Evolutionary conservation across 37 sponge, comb jelly and placozoan genomes (phyloP).

Genomic region (Aplysina aerophoba): DNA sequence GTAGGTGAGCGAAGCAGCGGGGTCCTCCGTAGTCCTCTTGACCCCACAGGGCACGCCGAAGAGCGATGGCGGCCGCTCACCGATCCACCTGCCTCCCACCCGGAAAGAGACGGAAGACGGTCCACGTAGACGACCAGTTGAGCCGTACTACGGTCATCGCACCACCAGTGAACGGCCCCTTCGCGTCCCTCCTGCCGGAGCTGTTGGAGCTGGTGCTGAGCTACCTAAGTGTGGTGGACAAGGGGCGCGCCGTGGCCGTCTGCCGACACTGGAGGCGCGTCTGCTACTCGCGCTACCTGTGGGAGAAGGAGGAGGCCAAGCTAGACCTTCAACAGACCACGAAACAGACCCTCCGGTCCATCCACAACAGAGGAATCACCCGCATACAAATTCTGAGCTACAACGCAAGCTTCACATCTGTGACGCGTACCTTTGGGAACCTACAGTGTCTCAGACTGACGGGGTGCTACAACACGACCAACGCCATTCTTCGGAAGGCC

Average conservation of each 20-base stretch:
- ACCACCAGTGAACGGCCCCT: background rate
- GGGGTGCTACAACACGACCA: slow-evolving; percentile 28
- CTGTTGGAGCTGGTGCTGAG: slow-evolving; percentile 3
- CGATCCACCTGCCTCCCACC: too few species aligned
- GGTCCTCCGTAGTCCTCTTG: too few species aligned
- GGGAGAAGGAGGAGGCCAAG: slow-evolving; percentile 30
- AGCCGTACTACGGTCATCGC: too few species aligned
- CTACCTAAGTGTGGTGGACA: background rate
- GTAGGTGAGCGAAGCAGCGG: too few species aligned
- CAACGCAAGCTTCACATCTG: slow-evolving; percentile 3
- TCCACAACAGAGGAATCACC: slow-evolving; percentile 10
- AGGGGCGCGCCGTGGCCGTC: background rate
- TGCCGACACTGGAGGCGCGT: slow-evolving; percentile 30
- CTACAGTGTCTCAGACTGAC: slow-evolving; percentile 5
- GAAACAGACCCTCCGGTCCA: slow-evolving; percentile 3
- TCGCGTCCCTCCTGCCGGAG: slow-evolving; percentile 10
- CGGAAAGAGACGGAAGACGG: too few species aligned
- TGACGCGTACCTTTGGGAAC: slow-evolving; percentile 9
- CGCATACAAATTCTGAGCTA: slow-evolving; percentile 22
- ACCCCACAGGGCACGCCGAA: too few species aligned
- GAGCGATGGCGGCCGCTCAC: too few species aligned
- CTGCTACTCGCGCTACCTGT: slow-evolving; percentile 14
- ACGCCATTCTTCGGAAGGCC: slow-evolving; percentile 26
- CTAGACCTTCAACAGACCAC: slow-evolving; percentile 31
- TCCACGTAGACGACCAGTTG: too few species aligned